These are phyloP conservation scores for Ianthella basta DNA, from an alignment of 37 sponge, comb jelly and placozoan genomes.

Conservation along the genomic window DNA sequence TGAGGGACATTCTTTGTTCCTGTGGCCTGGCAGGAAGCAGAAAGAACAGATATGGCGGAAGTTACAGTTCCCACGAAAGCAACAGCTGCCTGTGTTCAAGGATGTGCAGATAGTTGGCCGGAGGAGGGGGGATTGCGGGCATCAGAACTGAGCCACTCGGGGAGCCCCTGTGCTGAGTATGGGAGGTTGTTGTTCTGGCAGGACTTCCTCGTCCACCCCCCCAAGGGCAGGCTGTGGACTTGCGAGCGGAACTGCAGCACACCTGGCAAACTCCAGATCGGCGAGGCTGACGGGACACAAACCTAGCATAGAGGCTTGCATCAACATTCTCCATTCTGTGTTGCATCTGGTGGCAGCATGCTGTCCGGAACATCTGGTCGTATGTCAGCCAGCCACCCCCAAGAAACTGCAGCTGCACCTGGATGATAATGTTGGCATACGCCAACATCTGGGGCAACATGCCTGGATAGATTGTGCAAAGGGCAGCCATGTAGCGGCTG, in stretches of 20 bases:
- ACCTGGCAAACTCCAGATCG: background rate
- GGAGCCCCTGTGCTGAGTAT: no score
- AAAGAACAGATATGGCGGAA: slow-evolving; percentile 10
- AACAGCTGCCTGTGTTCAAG: background rate
- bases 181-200: no score
- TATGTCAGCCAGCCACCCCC: slow-evolving; percentile 3
- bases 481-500: background rate
- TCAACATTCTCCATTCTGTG: background rate
- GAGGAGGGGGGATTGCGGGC: background rate
- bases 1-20: background rate
- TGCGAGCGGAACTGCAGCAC: background rate
- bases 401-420: background rate
- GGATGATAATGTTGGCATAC: slow-evolving; percentile 16
- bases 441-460: background rate
- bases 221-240: background rate
- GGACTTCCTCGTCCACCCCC: slow-evolving; percentile 11
- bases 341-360: no score
- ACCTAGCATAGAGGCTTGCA: background rate
- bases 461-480: background rate
- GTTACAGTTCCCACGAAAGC: background rate
- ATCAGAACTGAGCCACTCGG: no score
- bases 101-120: background rate
- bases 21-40: background rate
- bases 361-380: background rate
- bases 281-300: background rate